Evolutionary conservation across 2,888 invertebrate species (phyloP), one percentile per base, ranked within the genome.

Genomic region (Sesia apiformis): DNA sequence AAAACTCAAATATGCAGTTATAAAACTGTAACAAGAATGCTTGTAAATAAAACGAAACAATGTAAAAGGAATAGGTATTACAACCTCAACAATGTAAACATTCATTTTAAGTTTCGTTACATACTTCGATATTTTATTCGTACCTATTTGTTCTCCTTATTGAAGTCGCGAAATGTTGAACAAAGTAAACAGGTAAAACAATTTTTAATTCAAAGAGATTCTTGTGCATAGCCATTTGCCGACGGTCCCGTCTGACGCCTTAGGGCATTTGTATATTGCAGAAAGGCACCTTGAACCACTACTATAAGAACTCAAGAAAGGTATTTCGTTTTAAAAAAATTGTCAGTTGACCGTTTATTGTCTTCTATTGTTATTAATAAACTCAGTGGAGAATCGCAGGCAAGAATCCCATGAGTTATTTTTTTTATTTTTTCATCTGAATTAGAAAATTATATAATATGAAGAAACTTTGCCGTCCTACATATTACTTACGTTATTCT

Each of bases 221-320:
- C 52, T 50, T 57, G 23, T 58, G 58, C 57, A 60, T 60, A 55
- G 50, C 58, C 53, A 53, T 56, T 58, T 58, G 38, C 52, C 49
- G 49, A 50, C 55, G 55, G 51, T 51, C 52, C 49, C 49, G 49
- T 53, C 52, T 38, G 41, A 5, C 40, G 57, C 59, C 53, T 55
- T 50, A 53, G 55, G 57, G 52, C 46, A 55, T 53, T 49, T 53
- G 8, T 8, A 53, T 53, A 49, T 54, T 54, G 40, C 5, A 50
- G 46, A 8, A 46, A 46, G 8, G 46, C 46, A 8, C 8, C 46
- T 7, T n/a, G 23, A n/a, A 8, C 46, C 7, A 8, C 5, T 46
- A 46, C 8, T 8, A 46, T 8, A 46, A 46, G 3, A 46, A 8
- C 6, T 46, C 46, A 23, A 46, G 23, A 23, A 23, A 23, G 23